These are phyloP conservation scores for Sitta europaea DNA, from an alignment of 2,113 vertebrate genomes.

Conservation along the genomic window DNA sequence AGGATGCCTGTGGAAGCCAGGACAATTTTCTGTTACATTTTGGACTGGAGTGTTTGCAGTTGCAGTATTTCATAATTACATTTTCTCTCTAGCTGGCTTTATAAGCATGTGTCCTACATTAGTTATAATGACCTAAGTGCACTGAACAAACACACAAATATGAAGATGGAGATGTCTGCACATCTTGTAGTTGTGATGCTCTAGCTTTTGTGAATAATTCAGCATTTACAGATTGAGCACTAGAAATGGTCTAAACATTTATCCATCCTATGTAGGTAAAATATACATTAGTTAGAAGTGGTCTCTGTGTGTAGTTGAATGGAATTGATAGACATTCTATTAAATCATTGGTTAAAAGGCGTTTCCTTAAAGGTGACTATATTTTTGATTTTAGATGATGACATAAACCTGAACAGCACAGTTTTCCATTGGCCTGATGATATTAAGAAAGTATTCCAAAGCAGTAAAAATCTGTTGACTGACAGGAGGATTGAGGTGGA, in stretches of 20 bases:
- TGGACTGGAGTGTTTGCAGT: background rate
- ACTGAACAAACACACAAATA: background rate
- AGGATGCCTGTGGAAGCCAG: background rate
- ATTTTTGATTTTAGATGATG: slow-evolving; percentile 72
- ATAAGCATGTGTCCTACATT: background rate
- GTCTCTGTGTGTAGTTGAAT: background rate
- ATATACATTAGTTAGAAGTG: background rate
- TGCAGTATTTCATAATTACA: background rate
- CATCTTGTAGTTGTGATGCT: background rate
- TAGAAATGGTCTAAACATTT: background rate
- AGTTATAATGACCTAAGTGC: background rate
- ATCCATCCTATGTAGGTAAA: background rate
- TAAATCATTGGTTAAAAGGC: background rate
- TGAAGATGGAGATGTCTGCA: background rate
- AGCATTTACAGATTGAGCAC: background rate
- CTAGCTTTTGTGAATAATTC: background rate
- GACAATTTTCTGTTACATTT: background rate
- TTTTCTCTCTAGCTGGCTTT: background rate
- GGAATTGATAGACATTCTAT: background rate
- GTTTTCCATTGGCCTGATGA: slow-evolving; percentile 84
- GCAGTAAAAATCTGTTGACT: slow-evolving; percentile 54
- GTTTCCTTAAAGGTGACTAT: background rate
- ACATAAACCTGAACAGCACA: slow-evolving; percentile 81
- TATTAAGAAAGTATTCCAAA: slow-evolving; percentile 77
- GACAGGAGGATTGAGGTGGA: slow-evolving; percentile 67